Evolutionary conservation across 2,113 vertebrate species (phyloP).

Genomic region (Apus apus): DNA sequence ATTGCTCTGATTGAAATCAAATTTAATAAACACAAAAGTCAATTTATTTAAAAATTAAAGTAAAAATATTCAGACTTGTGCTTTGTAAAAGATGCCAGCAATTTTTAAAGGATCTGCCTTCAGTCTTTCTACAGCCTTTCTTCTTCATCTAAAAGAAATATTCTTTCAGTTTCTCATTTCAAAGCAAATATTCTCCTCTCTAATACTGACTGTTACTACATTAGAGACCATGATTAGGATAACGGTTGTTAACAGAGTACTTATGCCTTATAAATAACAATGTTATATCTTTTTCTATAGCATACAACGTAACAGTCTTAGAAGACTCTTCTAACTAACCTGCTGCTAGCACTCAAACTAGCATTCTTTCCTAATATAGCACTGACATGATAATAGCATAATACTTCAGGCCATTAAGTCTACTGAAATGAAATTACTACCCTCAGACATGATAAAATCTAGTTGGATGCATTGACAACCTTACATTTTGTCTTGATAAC

Average conservation of each 20-base stretch:
- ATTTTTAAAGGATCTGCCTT: background rate
- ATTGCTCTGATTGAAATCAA: background rate
- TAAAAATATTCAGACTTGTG: background rate
- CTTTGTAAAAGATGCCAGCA: background rate
- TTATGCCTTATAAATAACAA: background rate
- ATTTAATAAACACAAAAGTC: background rate
- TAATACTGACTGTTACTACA: background rate
- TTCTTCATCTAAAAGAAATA: background rate
- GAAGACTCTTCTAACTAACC: background rate
- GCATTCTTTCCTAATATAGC: background rate
- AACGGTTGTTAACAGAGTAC: background rate
- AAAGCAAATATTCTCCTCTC: background rate
- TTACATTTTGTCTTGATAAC: conserved; percentile 16
- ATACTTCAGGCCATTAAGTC: conserved; percentile 49
- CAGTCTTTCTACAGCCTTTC: background rate
- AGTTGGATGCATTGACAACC: background rate
- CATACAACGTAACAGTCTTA: background rate
- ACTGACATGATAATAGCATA: conserved; percentile 56
- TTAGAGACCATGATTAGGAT: background rate
- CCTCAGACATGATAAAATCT: conserved; percentile 25
- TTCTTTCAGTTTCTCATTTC: background rate
- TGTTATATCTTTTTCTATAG: background rate
- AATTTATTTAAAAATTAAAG: background rate
- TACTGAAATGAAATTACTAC: conserved; percentile 56
- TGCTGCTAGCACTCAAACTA: background rate